Base-by-base conservation (phyloP, 2,113 vertebrate genomes). In the Crotalus tigris region DNA sequence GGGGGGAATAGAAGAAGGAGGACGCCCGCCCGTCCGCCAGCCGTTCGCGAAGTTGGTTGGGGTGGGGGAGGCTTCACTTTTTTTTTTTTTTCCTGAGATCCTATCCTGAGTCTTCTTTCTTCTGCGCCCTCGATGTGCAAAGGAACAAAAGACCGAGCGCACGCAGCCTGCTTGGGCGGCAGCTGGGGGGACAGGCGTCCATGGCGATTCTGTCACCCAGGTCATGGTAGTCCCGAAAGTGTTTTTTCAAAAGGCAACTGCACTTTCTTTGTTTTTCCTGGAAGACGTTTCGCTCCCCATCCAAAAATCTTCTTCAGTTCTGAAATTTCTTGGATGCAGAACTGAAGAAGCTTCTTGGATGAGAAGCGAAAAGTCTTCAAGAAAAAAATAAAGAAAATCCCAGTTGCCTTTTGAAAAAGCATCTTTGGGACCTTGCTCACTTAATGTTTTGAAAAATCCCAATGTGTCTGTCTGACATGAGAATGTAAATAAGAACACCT, bases 41-140 rank as follows among this genome's bases (percentile, higher is more conserved):
- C 23, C 46, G n/a, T 29, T 39, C 24, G 12, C 5, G 88, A 44
- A 26, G 39, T 44, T 26, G 57, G 23, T 2, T 2, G 61, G 89
- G 54, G 24, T 29, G 7, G 12, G 11, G 46, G 9, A 64, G 46
- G 59, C 49, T n/a, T 54, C 81, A 0, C 8, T 55, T 33, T 3
- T 6, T 4, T 39, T 39, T 0, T 1, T 39, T 0, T 1, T 0
- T 1, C 7, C 2, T 3, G 55, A 46, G 64, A 57, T 33, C 46
- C 54, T 13, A 1, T 10, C 69, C 15, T 5, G 0, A 7, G 15
- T 69, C 59, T 15, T n/a, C 12, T 1, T 54, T 51, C 7, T 29
- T 17, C 23, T 61, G 6, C 9, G 33, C 85, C 4, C 19, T 9
- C 46, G 3, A n/a, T 24, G n/a, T 24, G 33, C 53, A 17, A 53